phyloP scores from a whole-genome alignment of 2,888 invertebrate species.

The Trichogramma dendrolimi region DNA sequence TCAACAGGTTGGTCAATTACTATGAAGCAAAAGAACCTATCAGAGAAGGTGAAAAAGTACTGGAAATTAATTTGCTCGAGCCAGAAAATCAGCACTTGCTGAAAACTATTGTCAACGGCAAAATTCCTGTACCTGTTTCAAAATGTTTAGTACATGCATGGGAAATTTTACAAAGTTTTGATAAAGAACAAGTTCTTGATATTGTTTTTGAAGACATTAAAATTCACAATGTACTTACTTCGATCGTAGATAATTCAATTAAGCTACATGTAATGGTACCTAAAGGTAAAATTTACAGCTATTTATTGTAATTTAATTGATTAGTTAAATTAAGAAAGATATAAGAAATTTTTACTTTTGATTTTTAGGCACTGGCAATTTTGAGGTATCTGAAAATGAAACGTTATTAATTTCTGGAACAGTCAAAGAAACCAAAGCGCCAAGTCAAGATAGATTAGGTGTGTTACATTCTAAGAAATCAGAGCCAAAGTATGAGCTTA shows the following conservation, averaged over 20 bases:
- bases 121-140: constrained; percentile 60
- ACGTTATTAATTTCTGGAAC: constrained; percentile 67
- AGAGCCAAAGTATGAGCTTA: constrained; percentile 17
- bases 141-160: constrained; percentile 55
- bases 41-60: constrained; percentile 35
- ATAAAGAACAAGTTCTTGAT: constrained; percentile 48
- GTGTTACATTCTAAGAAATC: neutral
- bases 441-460: constrained; percentile 29
- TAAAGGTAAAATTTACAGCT: constrained; percentile 38
- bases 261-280: too few species aligned
- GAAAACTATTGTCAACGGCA: constrained; percentile 59
- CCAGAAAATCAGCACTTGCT: constrained; percentile 49
- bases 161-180: constrained; percentile 54
- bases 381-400: constrained; percentile 63
- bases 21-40: constrained; percentile 31
- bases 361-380: constrained; percentile 47
- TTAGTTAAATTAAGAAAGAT: neutral
- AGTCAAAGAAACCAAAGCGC: constrained; percentile 59
- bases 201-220: constrained; percentile 47
- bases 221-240: constrained; percentile 49
- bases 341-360: neutral
- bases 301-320: constrained; percentile 7
- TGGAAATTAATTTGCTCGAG: constrained; percentile 42
- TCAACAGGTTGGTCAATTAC: constrained; percentile 41
- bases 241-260: constrained; percentile 53